phyloP scores from a whole-genome alignment of 1,140 invertebrate species.

The Sogatella furcifera region DNA sequence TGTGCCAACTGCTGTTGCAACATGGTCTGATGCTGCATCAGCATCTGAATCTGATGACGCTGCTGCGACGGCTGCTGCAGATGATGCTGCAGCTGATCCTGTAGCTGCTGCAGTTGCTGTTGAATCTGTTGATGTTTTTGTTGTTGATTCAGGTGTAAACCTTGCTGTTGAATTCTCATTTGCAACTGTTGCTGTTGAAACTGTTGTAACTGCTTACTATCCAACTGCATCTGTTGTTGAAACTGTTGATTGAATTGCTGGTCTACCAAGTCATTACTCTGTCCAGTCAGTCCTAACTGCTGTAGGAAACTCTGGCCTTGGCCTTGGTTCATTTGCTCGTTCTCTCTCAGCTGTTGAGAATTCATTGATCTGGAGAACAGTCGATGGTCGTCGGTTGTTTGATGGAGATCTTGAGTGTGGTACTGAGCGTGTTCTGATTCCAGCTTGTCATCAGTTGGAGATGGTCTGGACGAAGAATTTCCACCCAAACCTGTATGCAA shows the following conservation, averaged over 20 bases:
- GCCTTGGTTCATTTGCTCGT: slow-evolving; percentile 1
- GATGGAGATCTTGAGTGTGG: background rate
- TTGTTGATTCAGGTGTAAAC: background rate
- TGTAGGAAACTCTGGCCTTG: slow-evolving; percentile 2
- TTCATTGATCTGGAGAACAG: background rate
- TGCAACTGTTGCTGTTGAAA: slow-evolving; percentile 15
- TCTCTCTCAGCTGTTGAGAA: background rate
- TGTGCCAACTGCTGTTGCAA: slow-evolving; percentile 17
- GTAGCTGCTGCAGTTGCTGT: slow-evolving; percentile 24
- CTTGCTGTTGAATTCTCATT: slow-evolving; percentile 9
- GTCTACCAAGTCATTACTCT: background rate
- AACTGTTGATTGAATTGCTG: slow-evolving; percentile 11
- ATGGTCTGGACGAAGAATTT: slow-evolving; percentile 29
- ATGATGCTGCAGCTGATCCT: slow-evolving; percentile 21
- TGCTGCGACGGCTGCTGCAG: slow-evolving; percentile 21
- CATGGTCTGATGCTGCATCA: slow-evolving; percentile 19
- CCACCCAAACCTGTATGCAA: slow-evolving; percentile 29
- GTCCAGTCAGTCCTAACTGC: slow-evolving; percentile 3
- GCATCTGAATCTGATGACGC: slow-evolving; percentile 10
- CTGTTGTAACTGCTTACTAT: slow-evolving; percentile 7
- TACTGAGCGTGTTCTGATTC: slow-evolving; percentile 17
- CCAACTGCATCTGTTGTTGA: slow-evolving; percentile 8
- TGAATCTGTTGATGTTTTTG: slow-evolving; percentile 20
- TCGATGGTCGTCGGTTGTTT: too few species aligned
- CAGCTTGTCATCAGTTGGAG: slow-evolving; percentile 32